phyloP scores from a whole-genome alignment of 2,113 vertebrate genomes.

The Hemiscyllium ocellatum region DNA sequence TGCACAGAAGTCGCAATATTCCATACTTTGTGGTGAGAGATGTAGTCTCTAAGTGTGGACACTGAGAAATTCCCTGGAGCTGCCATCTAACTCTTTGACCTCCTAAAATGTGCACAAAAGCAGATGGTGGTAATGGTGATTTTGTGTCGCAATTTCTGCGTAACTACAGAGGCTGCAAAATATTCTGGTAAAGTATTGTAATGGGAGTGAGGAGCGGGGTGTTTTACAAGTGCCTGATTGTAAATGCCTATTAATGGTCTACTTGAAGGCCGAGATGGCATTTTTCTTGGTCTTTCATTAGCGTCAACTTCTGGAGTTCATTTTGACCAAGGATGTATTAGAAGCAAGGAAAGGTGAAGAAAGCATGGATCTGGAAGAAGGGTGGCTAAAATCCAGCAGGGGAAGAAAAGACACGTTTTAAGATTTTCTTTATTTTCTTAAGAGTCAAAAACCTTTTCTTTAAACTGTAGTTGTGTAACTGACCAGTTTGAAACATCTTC shows the following conservation, averaged over 20 bases:
- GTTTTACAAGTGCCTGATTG: not conserved
- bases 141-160: not conserved
- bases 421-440: slow-evolving; percentile 35
- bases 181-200: not conserved
- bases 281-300: not conserved
- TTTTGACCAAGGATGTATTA: not conserved
- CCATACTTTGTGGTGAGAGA: not conserved
- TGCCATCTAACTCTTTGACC: not conserved
- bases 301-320: not conserved
- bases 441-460: slow-evolving; percentile 37
- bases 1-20: not conserved
- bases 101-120: not conserved
- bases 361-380: not conserved
- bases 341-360: not conserved
- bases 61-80: not conserved
- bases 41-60: not conserved
- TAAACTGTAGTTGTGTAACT: not conserved
- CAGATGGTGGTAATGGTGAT: not conserved
- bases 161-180: not conserved
- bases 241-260: not conserved
- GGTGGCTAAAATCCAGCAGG: not conserved
- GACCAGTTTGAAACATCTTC: not conserved
- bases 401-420: not conserved
- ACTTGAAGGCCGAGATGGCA: not conserved
- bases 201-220: not conserved